Conservation (phyloP, 2,888 invertebrate genomes). For the Pandemis corylana region DNA sequence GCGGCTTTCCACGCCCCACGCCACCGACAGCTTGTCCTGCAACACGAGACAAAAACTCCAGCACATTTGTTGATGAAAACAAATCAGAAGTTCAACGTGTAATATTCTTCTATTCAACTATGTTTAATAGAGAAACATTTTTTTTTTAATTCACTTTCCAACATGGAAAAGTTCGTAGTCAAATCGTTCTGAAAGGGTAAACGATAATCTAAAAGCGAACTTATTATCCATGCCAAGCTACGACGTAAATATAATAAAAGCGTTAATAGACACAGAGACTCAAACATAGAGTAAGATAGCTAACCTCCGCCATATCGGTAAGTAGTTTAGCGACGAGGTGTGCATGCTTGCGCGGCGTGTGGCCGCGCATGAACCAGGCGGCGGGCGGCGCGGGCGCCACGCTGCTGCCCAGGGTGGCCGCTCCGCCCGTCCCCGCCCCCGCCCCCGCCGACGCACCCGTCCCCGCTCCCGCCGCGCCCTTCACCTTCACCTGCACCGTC, state of each 20-base stretch:
- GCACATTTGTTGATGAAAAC: too few relatives aligned
- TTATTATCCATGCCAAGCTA: too few relatives aligned
- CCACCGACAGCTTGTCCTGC: constrained; percentile 93
- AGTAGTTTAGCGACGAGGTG: constrained; percentile 94
- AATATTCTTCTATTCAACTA: too few relatives aligned
- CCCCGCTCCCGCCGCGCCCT: constrained; percentile 69
- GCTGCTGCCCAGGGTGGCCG: constrained; percentile 84
- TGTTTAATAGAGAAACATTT: too few relatives aligned
- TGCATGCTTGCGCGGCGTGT: constrained; percentile 93
- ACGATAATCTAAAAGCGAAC: too few relatives aligned
- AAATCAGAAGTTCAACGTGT: too few relatives aligned
- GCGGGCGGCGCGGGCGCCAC: constrained; percentile 63
- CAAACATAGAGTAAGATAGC: neutral
- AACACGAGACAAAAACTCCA: constrained; percentile 43
- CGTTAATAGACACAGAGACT: too few relatives aligned
- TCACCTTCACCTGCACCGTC: constrained; percentile 93
- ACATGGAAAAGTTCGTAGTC: too few relatives aligned
- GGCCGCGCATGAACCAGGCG: constrained; percentile 95
- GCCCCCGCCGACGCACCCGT: constrained; percentile 61
- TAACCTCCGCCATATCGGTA: constrained; percentile 96
- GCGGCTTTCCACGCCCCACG: constrained; percentile 95
- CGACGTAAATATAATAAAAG: too few relatives aligned
- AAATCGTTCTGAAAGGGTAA: too few relatives aligned
- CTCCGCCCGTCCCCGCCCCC: constrained; percentile 64
- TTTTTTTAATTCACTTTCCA: too few relatives aligned